phyloP scores from a whole-genome alignment of 2,113 vertebrate genomes.

The Poeciliopsis prolifica region DNA sequence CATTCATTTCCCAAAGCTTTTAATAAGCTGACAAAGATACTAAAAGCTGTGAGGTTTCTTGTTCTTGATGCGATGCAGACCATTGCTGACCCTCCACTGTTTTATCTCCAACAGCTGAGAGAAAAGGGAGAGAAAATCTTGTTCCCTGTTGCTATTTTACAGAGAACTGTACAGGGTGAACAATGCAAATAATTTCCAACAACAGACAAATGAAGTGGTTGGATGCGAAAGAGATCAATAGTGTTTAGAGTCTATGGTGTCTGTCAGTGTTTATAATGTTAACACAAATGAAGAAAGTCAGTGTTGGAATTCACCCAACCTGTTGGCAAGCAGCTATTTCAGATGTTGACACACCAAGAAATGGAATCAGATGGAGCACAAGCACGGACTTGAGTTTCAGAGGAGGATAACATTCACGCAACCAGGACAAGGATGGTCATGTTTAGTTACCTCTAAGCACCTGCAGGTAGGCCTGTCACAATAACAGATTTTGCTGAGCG shows the following conservation, averaged over 20 bases:
- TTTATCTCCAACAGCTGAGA: conserved; percentile 36
- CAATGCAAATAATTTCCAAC: background rate
- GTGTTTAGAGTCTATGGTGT: background rate
- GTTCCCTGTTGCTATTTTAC: background rate
- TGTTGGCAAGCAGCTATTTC: conserved; percentile 38
- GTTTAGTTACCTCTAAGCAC: background rate
- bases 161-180: background rate
- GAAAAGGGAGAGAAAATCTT: background rate
- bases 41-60: conserved; percentile 36
- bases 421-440: background rate
- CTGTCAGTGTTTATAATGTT: conserved; percentile 17
- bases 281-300: conserved; percentile 19
- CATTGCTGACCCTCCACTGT: conserved; percentile 31
- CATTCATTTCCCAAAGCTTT: conserved; percentile 30
- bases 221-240: background rate
- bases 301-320: conserved; percentile 33
- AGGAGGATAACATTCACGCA: background rate
- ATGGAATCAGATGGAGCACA: background rate
- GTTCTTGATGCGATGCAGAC: conserved; percentile 4
- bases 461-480: background rate
- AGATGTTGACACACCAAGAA: conserved; percentile 42
- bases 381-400: conserved; percentile 22
- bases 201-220: background rate
- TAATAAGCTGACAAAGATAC: conserved; percentile 34
- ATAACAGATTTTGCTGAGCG: no score